These are phyloP conservation scores for Pachymerium ferrugineum DNA, from an alignment of 2,888 invertebrate genomes.

Conservation along the genomic window DNA sequence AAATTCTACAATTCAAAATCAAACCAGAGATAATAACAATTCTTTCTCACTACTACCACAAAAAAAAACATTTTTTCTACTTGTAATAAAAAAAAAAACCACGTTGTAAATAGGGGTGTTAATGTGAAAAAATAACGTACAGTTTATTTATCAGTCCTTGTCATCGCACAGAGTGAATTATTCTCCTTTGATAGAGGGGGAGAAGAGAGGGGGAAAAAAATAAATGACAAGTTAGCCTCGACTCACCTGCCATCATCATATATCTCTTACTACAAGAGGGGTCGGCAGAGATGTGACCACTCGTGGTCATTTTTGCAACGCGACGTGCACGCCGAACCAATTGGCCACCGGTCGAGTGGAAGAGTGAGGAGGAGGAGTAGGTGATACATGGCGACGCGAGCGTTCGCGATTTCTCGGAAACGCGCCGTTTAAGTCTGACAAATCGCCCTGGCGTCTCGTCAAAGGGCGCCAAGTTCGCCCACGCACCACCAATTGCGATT, in stretches of 20 bases:
- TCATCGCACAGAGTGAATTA: slow-evolving; percentile 5
- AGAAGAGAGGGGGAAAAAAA: neutral
- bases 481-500: neutral
- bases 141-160: neutral
- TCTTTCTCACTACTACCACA: too few relatives aligned
- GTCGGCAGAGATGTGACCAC: neutral
- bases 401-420: neutral
- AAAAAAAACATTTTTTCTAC: too few relatives aligned
- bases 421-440: slow-evolving; percentile 10
- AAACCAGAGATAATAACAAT: too few relatives aligned
- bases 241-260: slow-evolving; percentile 8
- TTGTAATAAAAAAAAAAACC: too few relatives aligned
- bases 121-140: too few relatives aligned
- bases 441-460: slow-evolving; percentile 4
- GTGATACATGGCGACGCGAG: slow-evolving; percentile 4
- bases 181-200: neutral
- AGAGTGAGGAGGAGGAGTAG: neutral
- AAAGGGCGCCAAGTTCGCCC: slow-evolving; percentile 3
- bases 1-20: too few relatives aligned
- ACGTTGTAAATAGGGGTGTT: too few relatives aligned
- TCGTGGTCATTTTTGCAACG: neutral
- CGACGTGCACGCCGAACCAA: neutral
- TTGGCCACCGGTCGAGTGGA: slow-evolving; percentile 13
- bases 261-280: neutral
- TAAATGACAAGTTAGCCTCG: neutral